phyloP scores from a whole-genome alignment of 2,797 vertebrate genomes.

The Sternarchorhynchus goeldii region DNA sequence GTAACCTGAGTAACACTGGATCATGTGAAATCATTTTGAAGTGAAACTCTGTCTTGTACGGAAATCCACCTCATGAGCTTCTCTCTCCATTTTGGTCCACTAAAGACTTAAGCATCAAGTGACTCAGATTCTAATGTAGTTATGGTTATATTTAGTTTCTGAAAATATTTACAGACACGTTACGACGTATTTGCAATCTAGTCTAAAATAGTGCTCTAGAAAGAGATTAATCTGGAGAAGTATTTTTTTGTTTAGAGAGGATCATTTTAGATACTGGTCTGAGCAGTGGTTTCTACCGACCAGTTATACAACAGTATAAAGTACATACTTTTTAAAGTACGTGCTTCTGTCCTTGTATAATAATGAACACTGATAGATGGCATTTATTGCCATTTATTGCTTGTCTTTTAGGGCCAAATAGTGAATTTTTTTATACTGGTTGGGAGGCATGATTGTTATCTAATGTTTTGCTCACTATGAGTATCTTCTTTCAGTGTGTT shows the following conservation, averaged over 20 bases:
- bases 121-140: background rate
- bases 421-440: background rate
- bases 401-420: background rate
- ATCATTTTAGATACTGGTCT: too few relatives aligned
- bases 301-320: background rate
- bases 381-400: background rate
- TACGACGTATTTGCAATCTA: background rate
- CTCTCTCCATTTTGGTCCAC: background rate
- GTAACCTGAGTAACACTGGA: too few relatives aligned
- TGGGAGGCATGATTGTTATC: background rate
- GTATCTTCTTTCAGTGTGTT: background rate
- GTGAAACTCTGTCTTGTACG: too few relatives aligned
- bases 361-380: background rate
- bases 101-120: background rate
- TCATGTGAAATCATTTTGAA: too few relatives aligned
- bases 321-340: background rate
- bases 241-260: too few relatives aligned
- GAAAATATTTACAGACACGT: background rate
- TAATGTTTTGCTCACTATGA: background rate
- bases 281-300: too few relatives aligned
- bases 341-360: background rate
- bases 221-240: too few relatives aligned
- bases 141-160: background rate
- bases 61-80: too few relatives aligned
- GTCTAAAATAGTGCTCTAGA: background rate